Evolutionary conservation across 2,888 invertebrate genomes (phyloP).

Genomic region (Anoncus sp.): DNA sequence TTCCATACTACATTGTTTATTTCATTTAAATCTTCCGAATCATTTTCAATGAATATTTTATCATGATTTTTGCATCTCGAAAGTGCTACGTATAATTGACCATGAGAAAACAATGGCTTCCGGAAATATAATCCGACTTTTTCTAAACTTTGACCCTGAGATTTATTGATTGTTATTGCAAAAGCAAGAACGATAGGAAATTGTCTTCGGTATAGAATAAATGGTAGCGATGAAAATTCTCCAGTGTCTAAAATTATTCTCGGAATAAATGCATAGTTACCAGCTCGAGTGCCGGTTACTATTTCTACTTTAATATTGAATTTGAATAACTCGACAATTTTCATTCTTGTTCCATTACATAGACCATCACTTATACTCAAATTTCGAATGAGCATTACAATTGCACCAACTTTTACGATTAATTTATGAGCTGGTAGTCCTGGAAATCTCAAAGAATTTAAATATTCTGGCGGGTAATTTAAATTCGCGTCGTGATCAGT

Average conservation of each 20-base stretch:
- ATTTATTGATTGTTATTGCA: neutral
- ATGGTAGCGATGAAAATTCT: constrained; percentile 28
- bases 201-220: constrained; percentile 43
- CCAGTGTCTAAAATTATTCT: constrained; percentile 53
- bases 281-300: no score
- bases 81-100: no score
- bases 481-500: constrained; percentile 15
- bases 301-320: no score
- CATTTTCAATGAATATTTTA: no score
- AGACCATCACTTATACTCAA: constrained; percentile 57
- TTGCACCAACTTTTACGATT: constrained; percentile 47
- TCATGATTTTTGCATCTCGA: no score
- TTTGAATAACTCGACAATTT: no score
- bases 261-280: no score
- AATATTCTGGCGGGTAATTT: constrained; percentile 57
- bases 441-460: constrained; percentile 48
- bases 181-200: constrained; percentile 41
- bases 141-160: no score
- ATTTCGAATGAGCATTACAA: constrained; percentile 61
- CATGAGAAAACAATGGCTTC: no score
- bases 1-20: no score
- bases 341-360: constrained; percentile 61
- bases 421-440: constrained; percentile 58
- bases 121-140: no score
- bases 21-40: no score